These are phyloP conservation scores for Chaetodon auriga DNA, from an alignment of 2,113 vertebrate species.

Conservation along the genomic window DNA sequence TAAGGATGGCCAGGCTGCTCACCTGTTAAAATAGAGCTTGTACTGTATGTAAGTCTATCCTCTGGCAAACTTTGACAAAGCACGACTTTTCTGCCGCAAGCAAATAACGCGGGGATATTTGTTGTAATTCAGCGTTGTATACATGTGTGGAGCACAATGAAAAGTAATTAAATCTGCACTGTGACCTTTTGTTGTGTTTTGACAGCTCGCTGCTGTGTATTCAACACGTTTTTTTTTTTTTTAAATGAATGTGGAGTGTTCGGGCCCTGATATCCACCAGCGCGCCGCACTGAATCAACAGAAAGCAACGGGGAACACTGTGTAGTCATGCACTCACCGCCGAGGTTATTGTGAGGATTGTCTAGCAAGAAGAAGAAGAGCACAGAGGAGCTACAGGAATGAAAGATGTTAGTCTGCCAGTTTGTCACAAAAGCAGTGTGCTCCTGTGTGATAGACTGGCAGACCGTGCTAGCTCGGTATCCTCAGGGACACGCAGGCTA, in stretches of 20 bases:
- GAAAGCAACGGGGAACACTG: constrained; percentile 59
- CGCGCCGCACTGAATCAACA: constrained; percentile 56
- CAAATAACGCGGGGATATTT: constrained; percentile 33
- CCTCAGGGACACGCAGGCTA: constrained; percentile 70
- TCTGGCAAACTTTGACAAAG: constrained; percentile 56
- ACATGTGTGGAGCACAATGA: constrained; percentile 2
- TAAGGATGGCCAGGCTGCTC: constrained; percentile 59
- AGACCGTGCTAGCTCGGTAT: constrained; percentile 71
- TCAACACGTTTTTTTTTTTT: constrained; percentile 39
- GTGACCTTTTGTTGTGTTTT: constrained; percentile 61
- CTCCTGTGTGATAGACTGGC: constrained; percentile 80
- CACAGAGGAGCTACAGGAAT: constrained; percentile 71
- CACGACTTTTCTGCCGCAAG: constrained; percentile 17
- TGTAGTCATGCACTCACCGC: constrained; percentile 63
- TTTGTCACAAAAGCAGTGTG: constrained; percentile 80
- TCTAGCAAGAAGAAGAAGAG: constrained; percentile 61
- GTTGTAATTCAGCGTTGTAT: constrained; percentile 16
- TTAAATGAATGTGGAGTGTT: constrained; percentile 62
- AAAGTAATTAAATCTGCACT: constrained; percentile 65
- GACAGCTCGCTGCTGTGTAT: constrained; percentile 47
- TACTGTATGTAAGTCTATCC: constrained; percentile 25
- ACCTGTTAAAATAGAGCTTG: constrained; percentile 70
- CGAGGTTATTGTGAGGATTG: constrained; percentile 73
- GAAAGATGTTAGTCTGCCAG: constrained; percentile 79
- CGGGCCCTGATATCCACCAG: constrained; percentile 55